Evolutionary conservation across 2,113 vertebrate species (phyloP), one percentile per base, ranked within the genome.

Genomic region (Tragelaphus buxtoni): DNA sequence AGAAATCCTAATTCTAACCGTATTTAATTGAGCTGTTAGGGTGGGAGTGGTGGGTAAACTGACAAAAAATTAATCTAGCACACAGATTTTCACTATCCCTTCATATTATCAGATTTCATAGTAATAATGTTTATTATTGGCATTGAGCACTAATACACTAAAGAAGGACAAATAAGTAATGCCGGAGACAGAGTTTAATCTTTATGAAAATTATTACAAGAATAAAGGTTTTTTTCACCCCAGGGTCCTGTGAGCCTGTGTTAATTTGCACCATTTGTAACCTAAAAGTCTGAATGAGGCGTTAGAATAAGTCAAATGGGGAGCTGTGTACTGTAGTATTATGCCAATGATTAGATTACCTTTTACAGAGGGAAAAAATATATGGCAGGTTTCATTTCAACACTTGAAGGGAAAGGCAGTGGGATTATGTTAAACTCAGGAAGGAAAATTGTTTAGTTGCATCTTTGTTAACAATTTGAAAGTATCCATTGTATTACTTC

Each of bases 401-500:
- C 63, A 82, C 53, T 92, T 72, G 32, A 96, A 55, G 91, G 94
- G 97, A 97, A 98, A 96, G 51, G 91, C 53, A 97, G 26, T 77
- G 85, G 17, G 94, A 47, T 80, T 81, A 97, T 95, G 60, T 97
- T 96, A 97, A 98, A 98, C 96, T 97, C 94, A 32, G 9, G 76
- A 86, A 28, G 72, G 91, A 90, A 98, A 97, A 98, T 95, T 97
- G 94, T 98, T 98, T 97, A 97, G 89, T 97, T 98, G 97, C 97
- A 97, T 98, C 98, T 99, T 98, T 98, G 98, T 96, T 98, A 98
- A 98, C 98, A 98, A 94, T 98, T 98, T 98, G 97, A 98, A 98
- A 98, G 97, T 98, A 98, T 97, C 98, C 98, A 98, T 98, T 98
- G 98, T 99, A 98, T 97, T 98, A 98, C 97, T 97, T 97, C 97